These are phyloP conservation scores for Heliconius melpomene DNA, from an alignment of 1,140 invertebrate genomes.

Conservation along the genomic window DNA sequence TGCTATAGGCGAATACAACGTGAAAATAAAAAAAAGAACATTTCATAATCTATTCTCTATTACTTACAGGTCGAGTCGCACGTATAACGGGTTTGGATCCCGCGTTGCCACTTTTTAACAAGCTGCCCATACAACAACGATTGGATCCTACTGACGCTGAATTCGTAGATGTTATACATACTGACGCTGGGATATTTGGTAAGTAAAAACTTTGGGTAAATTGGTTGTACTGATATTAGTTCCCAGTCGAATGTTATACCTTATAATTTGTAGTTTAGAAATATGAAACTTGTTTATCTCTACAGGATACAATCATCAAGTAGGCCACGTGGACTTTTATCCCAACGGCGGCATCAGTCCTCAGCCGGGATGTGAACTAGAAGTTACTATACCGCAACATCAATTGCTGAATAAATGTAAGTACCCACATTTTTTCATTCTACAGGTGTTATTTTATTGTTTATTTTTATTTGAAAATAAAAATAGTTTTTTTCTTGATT, in stretches of 20 bases:
- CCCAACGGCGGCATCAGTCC: slow-evolving; percentile 90
- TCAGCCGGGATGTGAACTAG: slow-evolving; percentile 89
- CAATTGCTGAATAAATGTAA: slow-evolving; percentile 72
- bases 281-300: neutral
- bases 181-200: slow-evolving; percentile 83
- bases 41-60: too few relatives aligned
- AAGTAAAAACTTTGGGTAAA: neutral
- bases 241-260: too few relatives aligned
- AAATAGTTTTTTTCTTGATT: neutral
- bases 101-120: slow-evolving; percentile 82
- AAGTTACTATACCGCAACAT: slow-evolving; percentile 72
- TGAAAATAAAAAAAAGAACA: too few relatives aligned
- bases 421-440: slow-evolving; percentile 31
- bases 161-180: slow-evolving; percentile 83
- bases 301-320: slow-evolving; percentile 75
- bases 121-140: slow-evolving; percentile 62
- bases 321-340: slow-evolving; percentile 94
- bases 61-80: slow-evolving; percentile 56
- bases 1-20: too few relatives aligned
- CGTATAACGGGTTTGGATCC: slow-evolving; percentile 83
- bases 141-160: slow-evolving; percentile 75
- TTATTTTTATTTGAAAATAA: too few relatives aligned
- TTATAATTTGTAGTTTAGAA: too few relatives aligned
- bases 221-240: too few relatives aligned
- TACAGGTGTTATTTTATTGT: too few relatives aligned